phyloP scores from a whole-genome alignment of 2,797 vertebrate genomes.

The Hephaestus fuliginosus region DNA sequence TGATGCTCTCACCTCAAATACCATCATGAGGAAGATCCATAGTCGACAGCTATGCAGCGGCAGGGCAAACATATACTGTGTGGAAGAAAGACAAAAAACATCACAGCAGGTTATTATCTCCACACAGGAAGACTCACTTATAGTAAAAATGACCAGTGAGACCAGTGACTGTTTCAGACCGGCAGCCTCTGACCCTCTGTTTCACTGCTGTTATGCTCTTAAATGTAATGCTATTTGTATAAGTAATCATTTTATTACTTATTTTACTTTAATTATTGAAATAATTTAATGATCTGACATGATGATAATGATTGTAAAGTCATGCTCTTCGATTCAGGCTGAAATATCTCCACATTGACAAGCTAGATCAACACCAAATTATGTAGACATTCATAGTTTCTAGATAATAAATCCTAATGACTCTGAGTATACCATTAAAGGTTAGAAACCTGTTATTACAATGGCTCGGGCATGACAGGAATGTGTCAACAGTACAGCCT shows the following conservation, averaged over 20 bases:
- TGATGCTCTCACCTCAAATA: slow-evolving; percentile 69
- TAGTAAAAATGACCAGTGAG: not conserved
- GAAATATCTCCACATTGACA: too few species aligned
- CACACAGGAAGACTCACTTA: not conserved
- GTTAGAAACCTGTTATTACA: too few species aligned
- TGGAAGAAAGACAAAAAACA: not conserved
- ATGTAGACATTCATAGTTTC: too few species aligned
- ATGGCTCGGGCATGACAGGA: too few species aligned
- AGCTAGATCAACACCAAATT: too few species aligned
- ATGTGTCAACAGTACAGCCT: too few species aligned
- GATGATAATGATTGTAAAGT: not conserved
- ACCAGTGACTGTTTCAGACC: too few species aligned
- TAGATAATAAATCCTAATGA: too few species aligned
- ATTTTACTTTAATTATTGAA: too few species aligned
- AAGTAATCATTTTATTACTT: too few species aligned
- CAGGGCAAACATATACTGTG: slow-evolving; percentile 68
- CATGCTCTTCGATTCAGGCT: too few species aligned
- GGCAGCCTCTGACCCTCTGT: not conserved
- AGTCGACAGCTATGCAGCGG: slow-evolving; percentile 70
- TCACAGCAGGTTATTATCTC: not conserved
- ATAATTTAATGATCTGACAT: not conserved
- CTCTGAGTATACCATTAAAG: too few species aligned
- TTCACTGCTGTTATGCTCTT: slow-evolving; percentile 1
- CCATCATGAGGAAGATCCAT: slow-evolving; percentile 71
- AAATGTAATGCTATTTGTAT: not conserved